A percentile compares a stretch with the other conserved stretches of the same genome.
phyloP scores from a whole-genome alignment of 2,113 vertebrate genomes.

The Menura novaehollandiae region DNA sequence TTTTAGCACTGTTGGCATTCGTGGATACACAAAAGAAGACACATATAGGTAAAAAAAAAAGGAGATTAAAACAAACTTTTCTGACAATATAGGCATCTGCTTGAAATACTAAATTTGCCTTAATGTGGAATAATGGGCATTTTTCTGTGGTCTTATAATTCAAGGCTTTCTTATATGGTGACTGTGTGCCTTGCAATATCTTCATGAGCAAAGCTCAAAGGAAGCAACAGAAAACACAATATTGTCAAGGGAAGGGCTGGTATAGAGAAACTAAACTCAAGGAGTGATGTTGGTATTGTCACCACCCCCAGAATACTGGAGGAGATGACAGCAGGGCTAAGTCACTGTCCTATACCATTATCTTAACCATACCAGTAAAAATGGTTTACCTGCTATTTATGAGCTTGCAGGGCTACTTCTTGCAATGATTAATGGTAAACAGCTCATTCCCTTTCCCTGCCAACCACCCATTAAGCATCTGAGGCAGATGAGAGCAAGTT shows the following conservation, averaged over 20 bases:
- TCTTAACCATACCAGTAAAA: not conserved
- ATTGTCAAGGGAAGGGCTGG: not conserved
- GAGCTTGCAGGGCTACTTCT: not conserved
- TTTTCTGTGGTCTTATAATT: not conserved
- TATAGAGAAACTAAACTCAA: not conserved
- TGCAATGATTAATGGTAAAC: not conserved
- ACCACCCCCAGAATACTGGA: not conserved
- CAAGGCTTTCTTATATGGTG: not conserved
- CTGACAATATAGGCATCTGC: not conserved
- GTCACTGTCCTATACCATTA: not conserved
- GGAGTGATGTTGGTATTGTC: not conserved
- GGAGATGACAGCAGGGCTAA: not conserved
- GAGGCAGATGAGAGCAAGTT: not conserved
- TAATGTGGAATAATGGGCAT: not conserved
- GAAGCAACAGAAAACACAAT: not conserved
- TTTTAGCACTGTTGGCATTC: not conserved
- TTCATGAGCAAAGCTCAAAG: not conserved
- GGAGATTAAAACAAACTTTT: not conserved
- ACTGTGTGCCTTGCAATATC: not conserved
- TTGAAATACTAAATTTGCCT: not conserved
- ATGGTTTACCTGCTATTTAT: not conserved
- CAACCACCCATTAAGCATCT: not conserved
- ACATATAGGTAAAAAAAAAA: too few relatives aligned
- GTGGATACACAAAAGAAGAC: not conserved
- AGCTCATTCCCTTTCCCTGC: not conserved